Percentiles rank a stretch among this genome's conserved stretches.
These are phyloP conservation scores for Mythimna ferrago DNA, from an alignment of 2,888 invertebrate species.

Conservation along the genomic window DNA sequence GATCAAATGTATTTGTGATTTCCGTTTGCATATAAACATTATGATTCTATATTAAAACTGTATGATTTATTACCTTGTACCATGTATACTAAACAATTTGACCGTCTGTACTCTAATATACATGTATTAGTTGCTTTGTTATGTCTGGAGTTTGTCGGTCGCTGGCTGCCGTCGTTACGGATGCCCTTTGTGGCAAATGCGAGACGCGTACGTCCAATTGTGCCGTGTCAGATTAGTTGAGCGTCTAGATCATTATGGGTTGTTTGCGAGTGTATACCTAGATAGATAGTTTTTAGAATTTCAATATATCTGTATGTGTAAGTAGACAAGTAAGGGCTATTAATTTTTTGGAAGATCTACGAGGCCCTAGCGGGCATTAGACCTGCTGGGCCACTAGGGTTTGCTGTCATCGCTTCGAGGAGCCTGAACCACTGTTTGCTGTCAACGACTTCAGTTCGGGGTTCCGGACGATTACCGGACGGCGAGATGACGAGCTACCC, in stretches of 20 bases:
- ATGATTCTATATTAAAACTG: background rate
- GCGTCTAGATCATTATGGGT: background rate
- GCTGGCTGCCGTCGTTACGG: conserved; percentile 58
- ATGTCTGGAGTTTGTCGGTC: conserved; percentile 74
- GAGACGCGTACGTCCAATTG: conserved; percentile 50
- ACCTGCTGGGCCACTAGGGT: no score
- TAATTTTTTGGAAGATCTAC: no score
- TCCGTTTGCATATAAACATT: background rate
- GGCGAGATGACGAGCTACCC: no score
- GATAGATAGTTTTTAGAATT: background rate
- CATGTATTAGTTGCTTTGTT: conserved; percentile 64
- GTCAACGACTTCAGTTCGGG: no score
- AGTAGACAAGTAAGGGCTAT: no score
- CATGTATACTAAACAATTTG: conserved; percentile 7
- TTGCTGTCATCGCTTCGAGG: no score
- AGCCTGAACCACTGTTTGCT: no score
- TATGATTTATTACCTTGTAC: background rate
- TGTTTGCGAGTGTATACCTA: no score
- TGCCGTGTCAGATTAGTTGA: conserved; percentile 39
- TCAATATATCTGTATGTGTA: no score
- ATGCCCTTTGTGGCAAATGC: conserved; percentile 71
- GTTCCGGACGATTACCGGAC: no score
- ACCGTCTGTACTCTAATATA: conserved; percentile 35
- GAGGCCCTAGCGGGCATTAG: no score
- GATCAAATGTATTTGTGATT: background rate